phyloP scores from a whole-genome alignment of 2,888 invertebrate genomes.

The Drosophila hawaiiensis region DNA sequence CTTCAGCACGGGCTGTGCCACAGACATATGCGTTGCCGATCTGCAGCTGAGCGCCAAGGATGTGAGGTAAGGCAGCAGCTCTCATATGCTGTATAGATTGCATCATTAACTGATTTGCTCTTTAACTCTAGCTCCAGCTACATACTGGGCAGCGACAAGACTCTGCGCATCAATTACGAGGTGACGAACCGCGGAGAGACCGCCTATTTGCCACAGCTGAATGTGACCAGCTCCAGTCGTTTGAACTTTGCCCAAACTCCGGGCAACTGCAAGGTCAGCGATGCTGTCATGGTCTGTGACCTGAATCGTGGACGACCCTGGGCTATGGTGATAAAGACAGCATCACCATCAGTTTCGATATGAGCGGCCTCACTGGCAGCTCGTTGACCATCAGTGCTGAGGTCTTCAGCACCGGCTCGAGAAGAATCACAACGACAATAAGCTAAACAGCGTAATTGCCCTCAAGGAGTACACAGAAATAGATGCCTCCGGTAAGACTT shows the following conservation, averaged over 20 bases:
- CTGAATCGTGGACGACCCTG: conserved; percentile 82
- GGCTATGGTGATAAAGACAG: conserved; percentile 73
- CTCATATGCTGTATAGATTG: background rate
- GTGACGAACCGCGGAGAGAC: conserved; percentile 86
- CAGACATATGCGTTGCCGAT: conserved; percentile 84
- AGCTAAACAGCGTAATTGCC: conserved; percentile 71
- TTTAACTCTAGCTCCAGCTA: conserved; percentile 74
- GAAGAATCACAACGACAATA: conserved; percentile 77
- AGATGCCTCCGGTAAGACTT: conserved; percentile 82
- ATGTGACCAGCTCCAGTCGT: conserved; percentile 85
- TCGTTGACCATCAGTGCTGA: conserved; percentile 80
- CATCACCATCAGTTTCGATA: conserved; percentile 82
- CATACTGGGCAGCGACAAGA: conserved; percentile 82
- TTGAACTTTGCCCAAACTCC: conserved; percentile 83
- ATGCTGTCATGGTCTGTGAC: conserved; percentile 81
- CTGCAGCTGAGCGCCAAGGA: conserved; percentile 78
- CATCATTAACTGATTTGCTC: background rate
- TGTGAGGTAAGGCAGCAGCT: conserved; percentile 64
- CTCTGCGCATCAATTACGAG: conserved; percentile 81
- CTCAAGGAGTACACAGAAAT: conserved; percentile 84
- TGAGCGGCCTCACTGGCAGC: conserved; percentile 79
- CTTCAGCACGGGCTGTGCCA: conserved; percentile 84
- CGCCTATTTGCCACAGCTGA: conserved; percentile 86
- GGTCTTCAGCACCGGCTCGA: conserved; percentile 84
- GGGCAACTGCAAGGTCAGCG: conserved; percentile 78